Evolutionary conservation across 1,140 invertebrate species (phyloP), one percentile per base, ranked within the genome.

Genomic region (Drosophila baimaii): DNA sequence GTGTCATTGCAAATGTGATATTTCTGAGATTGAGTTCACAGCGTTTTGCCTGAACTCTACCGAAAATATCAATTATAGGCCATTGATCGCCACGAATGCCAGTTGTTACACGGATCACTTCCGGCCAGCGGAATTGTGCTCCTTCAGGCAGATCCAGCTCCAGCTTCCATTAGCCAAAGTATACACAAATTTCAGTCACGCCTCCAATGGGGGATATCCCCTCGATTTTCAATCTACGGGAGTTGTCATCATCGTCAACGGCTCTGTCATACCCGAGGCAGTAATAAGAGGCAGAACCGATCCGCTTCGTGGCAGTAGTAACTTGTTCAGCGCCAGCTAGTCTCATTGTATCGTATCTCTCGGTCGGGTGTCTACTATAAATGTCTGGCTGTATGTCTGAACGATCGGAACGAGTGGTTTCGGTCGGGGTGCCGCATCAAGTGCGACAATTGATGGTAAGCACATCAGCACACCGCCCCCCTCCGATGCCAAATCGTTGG

Each of bases 301-400:
- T 73, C 82, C 79, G 71, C 82, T 88, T 86, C 47, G 49, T 59
- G 59, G 71, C 82, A 72, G 82, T 73, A 77, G 63, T 57, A 79
- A 77, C 83, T 77, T 54, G 83, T 39, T 88, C 55, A 63, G 66
- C 70, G 76, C 47, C 83, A 64, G 58, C 51, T 41, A 10, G 81
- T 84, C 74, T 85, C 73, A 49, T 58, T 49, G 44, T 33, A 44
- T 39, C 41, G 29, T 35, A 54, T 35, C 19, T 54, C 31, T 59
- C 12, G 9, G 31, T 47, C 29, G 57, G 33, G 44, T 43, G 59
- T 39, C 43, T 35, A 55, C 33, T 21, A 41, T 25, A 39, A 29
- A 41, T 29, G 52, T 54, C 15, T 31, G 63, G 21, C 33, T 61
- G 25, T 19, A 17, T 44, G 56, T 66, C 31, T 29, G 17, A 29